phyloP scores from a whole-genome alignment of 92 coral and sea anemone species.

The Zoanthus sociatus region DNA sequence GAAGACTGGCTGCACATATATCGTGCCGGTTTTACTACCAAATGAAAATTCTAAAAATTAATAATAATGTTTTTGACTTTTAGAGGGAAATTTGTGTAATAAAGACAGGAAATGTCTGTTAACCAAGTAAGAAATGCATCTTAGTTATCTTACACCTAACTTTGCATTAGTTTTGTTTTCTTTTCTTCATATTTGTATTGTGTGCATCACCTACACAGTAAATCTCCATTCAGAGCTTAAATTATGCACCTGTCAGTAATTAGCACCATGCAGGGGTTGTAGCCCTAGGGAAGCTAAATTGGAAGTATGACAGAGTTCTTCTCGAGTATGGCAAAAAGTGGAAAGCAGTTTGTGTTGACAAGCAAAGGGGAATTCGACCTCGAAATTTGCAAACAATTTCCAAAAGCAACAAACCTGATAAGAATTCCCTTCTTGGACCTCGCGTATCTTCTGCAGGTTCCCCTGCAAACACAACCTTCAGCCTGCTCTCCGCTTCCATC shows the following conservation, averaged over 20 bases:
- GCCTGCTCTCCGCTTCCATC: slow-evolving; percentile 50
- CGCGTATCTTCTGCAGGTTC: slow-evolving; percentile 70
- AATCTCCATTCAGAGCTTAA: not conserved
- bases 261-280: not conserved
- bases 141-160: not conserved
- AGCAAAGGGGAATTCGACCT: slow-evolving; percentile 35
- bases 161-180: not conserved
- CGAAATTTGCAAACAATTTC: not conserved
- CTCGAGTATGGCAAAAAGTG: slow-evolving; percentile 11
- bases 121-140: slow-evolving; percentile 15
- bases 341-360: slow-evolving; percentile 6
- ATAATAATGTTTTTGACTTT: slow-evolving; percentile 5
- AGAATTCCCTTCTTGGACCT: slow-evolving; percentile 63
- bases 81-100: slow-evolving; percentile 5
- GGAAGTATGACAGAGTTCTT: slow-evolving; percentile 8
- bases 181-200: slow-evolving; percentile 17
- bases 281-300: slow-evolving; percentile 5
- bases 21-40: slow-evolving; percentile 6
- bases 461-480: slow-evolving; percentile 60
- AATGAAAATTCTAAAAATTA: slow-evolving; percentile 12
- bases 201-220: slow-evolving; percentile 6
- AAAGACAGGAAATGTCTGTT: slow-evolving; percentile 6
- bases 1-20: slow-evolving; percentile 6
- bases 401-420: slow-evolving; percentile 53
- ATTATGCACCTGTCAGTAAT: slow-evolving; percentile 8